Evolutionary conservation across 2,797 vertebrate species (phyloP).

Genomic region (Leontocebus nigricollis): DNA sequence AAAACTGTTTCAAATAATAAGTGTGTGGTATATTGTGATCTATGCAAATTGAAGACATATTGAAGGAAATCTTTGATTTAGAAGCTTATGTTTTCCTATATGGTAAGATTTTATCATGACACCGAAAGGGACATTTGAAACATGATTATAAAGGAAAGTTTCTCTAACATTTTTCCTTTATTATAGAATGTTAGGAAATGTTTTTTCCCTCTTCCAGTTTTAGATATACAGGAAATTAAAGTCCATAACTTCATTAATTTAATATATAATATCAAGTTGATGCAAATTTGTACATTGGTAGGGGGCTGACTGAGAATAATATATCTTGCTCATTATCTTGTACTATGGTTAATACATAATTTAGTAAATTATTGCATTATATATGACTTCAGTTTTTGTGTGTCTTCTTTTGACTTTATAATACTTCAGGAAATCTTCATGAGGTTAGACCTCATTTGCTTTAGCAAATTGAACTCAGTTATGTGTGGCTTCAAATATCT

Average conservation of each 20-base stretch:
- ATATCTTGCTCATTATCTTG: conserved; percentile 25
- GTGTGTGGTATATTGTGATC: conserved; percentile 5
- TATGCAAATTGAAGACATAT: conserved; percentile 46
- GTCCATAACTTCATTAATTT: conserved; percentile 13
- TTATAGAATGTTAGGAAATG: conserved; percentile 30
- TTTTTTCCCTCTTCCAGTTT: conserved; percentile 46
- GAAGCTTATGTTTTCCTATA: conserved; percentile 44
- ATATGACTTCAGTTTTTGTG: conserved; percentile 39
- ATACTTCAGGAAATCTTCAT: conserved; percentile 18
- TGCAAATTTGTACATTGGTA: conserved; percentile 48
- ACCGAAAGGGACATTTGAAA: conserved; percentile 29
- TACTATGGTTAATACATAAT: conserved; percentile 48
- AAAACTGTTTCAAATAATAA: conserved; percentile 22
- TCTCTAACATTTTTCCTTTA: conserved; percentile 48
- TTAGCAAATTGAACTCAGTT: conserved; percentile 48
- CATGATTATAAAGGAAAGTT: conserved; percentile 35
- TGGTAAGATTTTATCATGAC: conserved; percentile 43
- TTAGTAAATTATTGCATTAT: conserved; percentile 43
- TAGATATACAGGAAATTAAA: conserved; percentile 39
- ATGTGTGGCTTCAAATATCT: conserved; percentile 30
- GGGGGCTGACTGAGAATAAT: not conserved
- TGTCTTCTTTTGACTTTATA: conserved; percentile 52
- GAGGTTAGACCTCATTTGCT: conserved; percentile 40
- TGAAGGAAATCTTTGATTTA: conserved; percentile 56
- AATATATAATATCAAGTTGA: conserved; percentile 55